These are phyloP conservation scores for Lottia gigantea DNA, from an alignment of 2,888 invertebrate species.

Conservation along the genomic window DNA sequence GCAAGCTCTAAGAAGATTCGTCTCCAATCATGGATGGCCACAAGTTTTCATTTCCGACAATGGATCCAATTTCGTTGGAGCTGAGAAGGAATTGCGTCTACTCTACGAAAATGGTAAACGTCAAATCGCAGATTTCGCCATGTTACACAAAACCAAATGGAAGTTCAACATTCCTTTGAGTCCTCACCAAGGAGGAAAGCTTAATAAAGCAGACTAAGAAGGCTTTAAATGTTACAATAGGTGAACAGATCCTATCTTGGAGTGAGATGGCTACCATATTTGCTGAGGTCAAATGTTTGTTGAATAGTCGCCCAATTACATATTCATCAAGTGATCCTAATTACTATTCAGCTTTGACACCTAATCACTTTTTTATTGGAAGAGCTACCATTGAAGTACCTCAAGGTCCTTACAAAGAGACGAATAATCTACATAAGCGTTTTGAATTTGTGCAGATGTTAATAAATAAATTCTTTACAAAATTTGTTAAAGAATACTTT, in stretches of 20 bases:
- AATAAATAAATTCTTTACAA: conserved; percentile 13
- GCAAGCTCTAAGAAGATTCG: neutral
- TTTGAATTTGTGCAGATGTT: conserved; percentile 23
- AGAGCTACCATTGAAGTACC: conserved; percentile 17
- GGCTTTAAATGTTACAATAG: conserved; percentile 14
- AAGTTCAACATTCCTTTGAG: conserved; percentile 15
- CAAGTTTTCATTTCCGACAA: conserved; percentile 21
- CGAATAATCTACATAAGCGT: conserved; percentile 13
- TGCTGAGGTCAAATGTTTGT: conserved; percentile 14
- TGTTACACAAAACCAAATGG: conserved; percentile 18
- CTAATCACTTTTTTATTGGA: conserved; percentile 25
- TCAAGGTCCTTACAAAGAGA: conserved; percentile 16
- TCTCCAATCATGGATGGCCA: conserved; percentile 9
- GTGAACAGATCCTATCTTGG: conserved; percentile 18
- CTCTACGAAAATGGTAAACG: conserved; percentile 13
- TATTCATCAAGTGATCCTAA: conserved; percentile 21
- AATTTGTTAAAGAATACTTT: conserved; percentile 23
- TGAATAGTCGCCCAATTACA: conserved; percentile 24
- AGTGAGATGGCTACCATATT: conserved; percentile 24
- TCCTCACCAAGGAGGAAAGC: conserved; percentile 26
- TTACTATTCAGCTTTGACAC: conserved; percentile 18
- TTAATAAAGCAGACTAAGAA: conserved; percentile 21
- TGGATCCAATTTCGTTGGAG: conserved; percentile 14
- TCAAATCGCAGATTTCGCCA: conserved; percentile 13
- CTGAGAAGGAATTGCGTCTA: conserved; percentile 10